Percentiles rank a stretch among this genome's conserved stretches.
Evolutionary conservation across 1,140 invertebrate species (phyloP).

Genomic region (Cherax destructor): DNA sequence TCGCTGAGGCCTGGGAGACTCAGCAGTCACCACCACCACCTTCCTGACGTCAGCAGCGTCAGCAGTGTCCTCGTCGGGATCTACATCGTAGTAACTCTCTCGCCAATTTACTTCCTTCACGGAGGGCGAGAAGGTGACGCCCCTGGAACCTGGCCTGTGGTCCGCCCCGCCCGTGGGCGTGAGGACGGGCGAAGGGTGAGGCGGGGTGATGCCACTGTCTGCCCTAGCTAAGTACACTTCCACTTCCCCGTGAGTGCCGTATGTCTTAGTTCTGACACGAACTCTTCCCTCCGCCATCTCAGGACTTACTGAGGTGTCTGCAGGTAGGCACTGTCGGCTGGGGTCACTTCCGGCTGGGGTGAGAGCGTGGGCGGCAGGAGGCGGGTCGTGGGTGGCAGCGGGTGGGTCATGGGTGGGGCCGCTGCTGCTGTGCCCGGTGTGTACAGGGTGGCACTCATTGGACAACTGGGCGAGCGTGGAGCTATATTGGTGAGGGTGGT

Average conservation of each 20-base stretch:
- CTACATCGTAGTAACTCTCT: slow-evolving; percentile 61
- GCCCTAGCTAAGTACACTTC: slow-evolving; percentile 56
- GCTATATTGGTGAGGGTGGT: slow-evolving; percentile 57
- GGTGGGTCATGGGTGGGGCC: slow-evolving; percentile 47
- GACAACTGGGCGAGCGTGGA: slow-evolving; percentile 47
- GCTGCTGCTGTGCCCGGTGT: slow-evolving; percentile 43
- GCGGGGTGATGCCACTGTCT: slow-evolving; percentile 1
- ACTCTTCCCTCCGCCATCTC: slow-evolving; percentile 22
- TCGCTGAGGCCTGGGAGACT: slow-evolving; percentile 35
- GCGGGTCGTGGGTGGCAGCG: background rate
- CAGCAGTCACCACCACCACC: slow-evolving; percentile 42
- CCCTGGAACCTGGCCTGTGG: slow-evolving; percentile 34
- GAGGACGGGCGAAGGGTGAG: slow-evolving; percentile 26
- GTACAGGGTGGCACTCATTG: slow-evolving; percentile 56
- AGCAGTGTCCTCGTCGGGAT: slow-evolving; percentile 20
- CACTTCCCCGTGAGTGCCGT: slow-evolving; percentile 53
- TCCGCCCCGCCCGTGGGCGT: slow-evolving; percentile 49
- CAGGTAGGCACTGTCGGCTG: slow-evolving; percentile 3
- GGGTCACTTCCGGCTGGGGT: slow-evolving; percentile 6
- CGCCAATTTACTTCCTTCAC: slow-evolving; percentile 66
- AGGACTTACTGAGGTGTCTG: background rate
- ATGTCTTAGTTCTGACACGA: slow-evolving; percentile 52
- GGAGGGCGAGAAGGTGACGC: slow-evolving; percentile 64
- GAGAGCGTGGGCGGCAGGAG: background rate
- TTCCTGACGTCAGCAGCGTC: slow-evolving; percentile 34